Percentiles rank a stretch among this genome's conserved stretches.
phyloP scores from a whole-genome alignment of 2,113 vertebrate species.

The Sardina pilchardus region DNA sequence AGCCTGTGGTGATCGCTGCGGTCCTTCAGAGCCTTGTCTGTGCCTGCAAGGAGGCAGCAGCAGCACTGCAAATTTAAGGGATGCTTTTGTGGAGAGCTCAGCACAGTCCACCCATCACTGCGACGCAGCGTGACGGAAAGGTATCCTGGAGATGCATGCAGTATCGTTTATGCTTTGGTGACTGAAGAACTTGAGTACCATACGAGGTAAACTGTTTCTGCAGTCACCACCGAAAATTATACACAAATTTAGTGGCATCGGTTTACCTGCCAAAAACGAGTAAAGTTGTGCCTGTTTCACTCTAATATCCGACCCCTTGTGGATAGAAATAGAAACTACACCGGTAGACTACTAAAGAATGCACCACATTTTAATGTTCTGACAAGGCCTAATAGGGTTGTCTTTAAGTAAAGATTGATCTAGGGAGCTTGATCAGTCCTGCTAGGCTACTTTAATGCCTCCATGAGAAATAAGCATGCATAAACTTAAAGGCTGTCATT shows the following conservation, averaged over 20 bases:
- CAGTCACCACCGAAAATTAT: not conserved
- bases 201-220: not conserved
- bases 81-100: constrained; percentile 58
- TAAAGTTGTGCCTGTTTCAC: not conserved
- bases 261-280: constrained; percentile 7
- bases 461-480: not conserved
- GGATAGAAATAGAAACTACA: constrained; percentile 28
- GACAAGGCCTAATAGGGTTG: not conserved
- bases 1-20: constrained; percentile 44
- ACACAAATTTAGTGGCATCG: not conserved
- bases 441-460: not conserved
- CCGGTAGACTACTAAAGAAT: not conserved
- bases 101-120: constrained; percentile 62
- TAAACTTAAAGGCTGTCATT: not conserved
- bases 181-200: not conserved
- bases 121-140: constrained; percentile 58
- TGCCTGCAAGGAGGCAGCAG: constrained; percentile 47
- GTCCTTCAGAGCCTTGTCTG: constrained; percentile 61
- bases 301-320: constrained; percentile 57
- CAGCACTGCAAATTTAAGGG: constrained; percentile 53
- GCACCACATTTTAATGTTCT: not conserved
- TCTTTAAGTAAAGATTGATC: not conserved
- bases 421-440: not conserved
- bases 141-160: not conserved
- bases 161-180: not conserved